Evolutionary conservation across 2,888 invertebrate genomes (phyloP), one percentile per base, ranked within the genome.

Genomic region (Philereme vetulata): DNA sequence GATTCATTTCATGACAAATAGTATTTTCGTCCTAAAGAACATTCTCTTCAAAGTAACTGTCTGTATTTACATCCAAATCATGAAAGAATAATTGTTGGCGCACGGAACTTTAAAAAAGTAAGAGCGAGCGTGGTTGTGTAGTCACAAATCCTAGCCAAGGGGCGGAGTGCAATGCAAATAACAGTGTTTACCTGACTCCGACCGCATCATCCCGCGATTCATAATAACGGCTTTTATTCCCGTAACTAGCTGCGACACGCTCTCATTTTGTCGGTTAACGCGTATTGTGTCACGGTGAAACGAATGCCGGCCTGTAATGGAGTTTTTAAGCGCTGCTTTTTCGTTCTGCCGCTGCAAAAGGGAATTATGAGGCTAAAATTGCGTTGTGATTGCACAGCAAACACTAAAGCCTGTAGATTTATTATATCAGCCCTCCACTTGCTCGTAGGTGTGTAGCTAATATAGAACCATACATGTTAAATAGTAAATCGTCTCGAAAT

Each of bases 171-270:
- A 83, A 83, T 82, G 84, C 83, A 87, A 90, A 89, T 86, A 88
- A 81, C 80, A 72, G 77, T 83, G 82, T 85, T 88, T 87, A 87
- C 88, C 85, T 85, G 82, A 71, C 77, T 72, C 80, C 69, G 59
- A 67, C 67, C 64, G 64, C 55, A 75, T 76, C 72, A 71, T 74
- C 74, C 71, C 72, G 72, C 82, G 78, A 85, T 84, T 86, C 84
- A 87, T 88, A 86, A 85, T 86, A 86, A 85, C 84, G 75, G 77
- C 85, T 86, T 86, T 88, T 90, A 89, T 89, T 85, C 81, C 85
- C 84, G 82, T 87, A 89, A 90, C 86, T 89, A 86, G 86, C 85
- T 84, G 75, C 84, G 81, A 84, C 58, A 61, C 80, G 83, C 84
- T 85, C 85, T 86, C 82, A 85, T 88, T 90, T 87, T 82, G 85